A percentile compares a stretch with the other conserved stretches of the same genome.
Evolutionary conservation across 1,140 invertebrate genomes (phyloP).

Genomic region (Drosophila sp.): DNA sequence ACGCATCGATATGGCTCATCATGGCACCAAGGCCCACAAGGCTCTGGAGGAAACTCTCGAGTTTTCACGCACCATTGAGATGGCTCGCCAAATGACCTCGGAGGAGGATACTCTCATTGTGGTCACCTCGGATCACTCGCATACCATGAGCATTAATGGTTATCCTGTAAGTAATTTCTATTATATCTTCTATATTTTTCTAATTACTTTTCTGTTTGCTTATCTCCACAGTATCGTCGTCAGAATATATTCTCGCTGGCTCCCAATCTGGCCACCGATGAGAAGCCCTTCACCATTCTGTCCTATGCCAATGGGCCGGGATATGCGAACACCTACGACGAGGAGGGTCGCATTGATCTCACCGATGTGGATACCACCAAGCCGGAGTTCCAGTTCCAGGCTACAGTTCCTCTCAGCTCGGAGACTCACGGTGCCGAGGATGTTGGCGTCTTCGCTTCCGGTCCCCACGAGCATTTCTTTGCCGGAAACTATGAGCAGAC

Average conservation of each 20-base stretch:
- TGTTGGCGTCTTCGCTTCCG: slow-evolving; percentile 87
- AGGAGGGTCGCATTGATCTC: slow-evolving; percentile 60
- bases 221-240: slow-evolving; percentile 84
- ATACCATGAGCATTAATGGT: slow-evolving; percentile 92
- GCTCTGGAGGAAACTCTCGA: slow-evolving; percentile 92
- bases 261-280: slow-evolving; percentile 80
- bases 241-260: slow-evolving; percentile 87
- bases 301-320: slow-evolving; percentile 90
- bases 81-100: slow-evolving; percentile 88
- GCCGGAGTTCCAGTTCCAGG: slow-evolving; percentile 82
- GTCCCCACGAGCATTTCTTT: slow-evolving; percentile 88
- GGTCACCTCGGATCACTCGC: slow-evolving; percentile 93
- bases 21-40: slow-evolving; percentile 90
- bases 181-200: background rate
- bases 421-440: slow-evolving; percentile 90
- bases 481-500: slow-evolving; percentile 88
- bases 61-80: slow-evolving; percentile 89
- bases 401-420: slow-evolving; percentile 85
- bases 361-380: slow-evolving; percentile 47
- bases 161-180: slow-evolving; percentile 78
- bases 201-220: slow-evolving; percentile 4
- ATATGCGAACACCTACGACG: slow-evolving; percentile 75
- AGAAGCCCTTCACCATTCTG: slow-evolving; percentile 89
- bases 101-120: slow-evolving; percentile 91
- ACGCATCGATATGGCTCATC: slow-evolving; percentile 93